phyloP scores from a whole-genome alignment of 2,888 invertebrate genomes.

The Polymixis flavicincta region DNA sequence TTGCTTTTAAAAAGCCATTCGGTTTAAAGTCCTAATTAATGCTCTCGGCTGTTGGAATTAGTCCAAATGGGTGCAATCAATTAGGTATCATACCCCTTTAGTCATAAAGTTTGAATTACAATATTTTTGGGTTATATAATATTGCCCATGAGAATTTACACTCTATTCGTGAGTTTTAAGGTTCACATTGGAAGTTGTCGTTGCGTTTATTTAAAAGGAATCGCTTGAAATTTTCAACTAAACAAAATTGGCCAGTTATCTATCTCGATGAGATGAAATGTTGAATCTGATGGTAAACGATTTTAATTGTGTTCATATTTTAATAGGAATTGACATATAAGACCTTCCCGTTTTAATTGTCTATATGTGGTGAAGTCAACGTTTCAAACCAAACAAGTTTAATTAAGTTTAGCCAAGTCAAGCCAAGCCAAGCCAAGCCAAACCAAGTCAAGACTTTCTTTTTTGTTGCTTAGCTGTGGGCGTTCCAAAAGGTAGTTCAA shows the following conservation, averaged over 20 bases:
- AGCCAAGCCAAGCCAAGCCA: background rate
- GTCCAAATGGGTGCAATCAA: slow-evolving; percentile 41
- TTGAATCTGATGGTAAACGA: slow-evolving; percentile 29
- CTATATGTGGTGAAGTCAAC: background rate
- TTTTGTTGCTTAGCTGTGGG: background rate
- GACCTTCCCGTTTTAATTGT: background rate
- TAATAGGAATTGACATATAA: slow-evolving; percentile 1
- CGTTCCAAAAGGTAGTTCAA: background rate
- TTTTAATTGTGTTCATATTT: slow-evolving; percentile 22
- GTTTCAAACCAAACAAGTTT: background rate
- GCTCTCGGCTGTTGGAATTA: slow-evolving; percentile 30
- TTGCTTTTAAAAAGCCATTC: slow-evolving; percentile 48
- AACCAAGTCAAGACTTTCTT: background rate
- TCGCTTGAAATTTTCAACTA: slow-evolving; percentile 21
- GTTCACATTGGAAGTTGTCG: background rate
- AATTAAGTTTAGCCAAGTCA: background rate
- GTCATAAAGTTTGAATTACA: slow-evolving; percentile 42
- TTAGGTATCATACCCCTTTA: slow-evolving; percentile 2
- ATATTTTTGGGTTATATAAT: background rate
- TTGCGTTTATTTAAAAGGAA: slow-evolving; percentile 22
- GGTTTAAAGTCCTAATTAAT: slow-evolving; percentile 54
- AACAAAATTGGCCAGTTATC: slow-evolving; percentile 42
- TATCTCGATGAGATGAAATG: slow-evolving; percentile 47
- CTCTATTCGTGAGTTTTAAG: accelerated
- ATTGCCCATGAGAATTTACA: background rate